Base-by-base conservation (phyloP, 2,113 vertebrate genomes). In the Clarias magur region DNA sequence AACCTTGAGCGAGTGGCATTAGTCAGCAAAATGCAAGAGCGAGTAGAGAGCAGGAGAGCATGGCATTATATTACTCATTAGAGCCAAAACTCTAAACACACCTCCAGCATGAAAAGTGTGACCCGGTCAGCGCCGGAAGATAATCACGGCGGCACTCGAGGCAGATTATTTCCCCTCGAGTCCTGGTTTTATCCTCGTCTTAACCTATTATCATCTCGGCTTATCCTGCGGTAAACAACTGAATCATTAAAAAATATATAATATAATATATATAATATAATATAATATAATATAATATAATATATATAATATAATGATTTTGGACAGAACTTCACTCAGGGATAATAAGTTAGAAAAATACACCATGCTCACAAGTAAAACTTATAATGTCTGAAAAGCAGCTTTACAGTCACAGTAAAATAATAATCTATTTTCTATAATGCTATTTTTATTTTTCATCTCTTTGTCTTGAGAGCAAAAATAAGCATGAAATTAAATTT, bases 1-100 rank as follows among this genome's bases (percentile, higher is more conserved):
- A 82, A 79, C 78, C 67, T 73, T 82, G 34, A 88, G 88, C 86
- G 85, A 72, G 80, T 82, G 73, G 83, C 89, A 89, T 89, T 85
- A 91, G 78, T 85, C 83, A 89, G 89, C 85, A 34, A 85, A 91
- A 84, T 1, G n/a, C 6, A 3, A 25, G 1, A 70, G 25, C 19
- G 48, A 59, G 59, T 8, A 4, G 19, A 53, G 25, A 48, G 56
- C 65, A 38, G 57, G 53, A 76, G 23, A 56, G 10, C 62, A 23
- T 57, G 65, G 63, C 13, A 48, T 79, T 60, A 34, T 86, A 67
- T 86, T 84, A 76, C 59, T 72, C 54, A 86, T 86, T 85, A 89
- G 48, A 84, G 63, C 67, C 48, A 86, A 57, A 73, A 38, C 76
- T 62, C 59, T 57, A 62, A 79, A 67, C 15, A 72, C 81, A 78